Conservation (phyloP, 2,888 invertebrate species). For the Hesperia comma region DNA sequence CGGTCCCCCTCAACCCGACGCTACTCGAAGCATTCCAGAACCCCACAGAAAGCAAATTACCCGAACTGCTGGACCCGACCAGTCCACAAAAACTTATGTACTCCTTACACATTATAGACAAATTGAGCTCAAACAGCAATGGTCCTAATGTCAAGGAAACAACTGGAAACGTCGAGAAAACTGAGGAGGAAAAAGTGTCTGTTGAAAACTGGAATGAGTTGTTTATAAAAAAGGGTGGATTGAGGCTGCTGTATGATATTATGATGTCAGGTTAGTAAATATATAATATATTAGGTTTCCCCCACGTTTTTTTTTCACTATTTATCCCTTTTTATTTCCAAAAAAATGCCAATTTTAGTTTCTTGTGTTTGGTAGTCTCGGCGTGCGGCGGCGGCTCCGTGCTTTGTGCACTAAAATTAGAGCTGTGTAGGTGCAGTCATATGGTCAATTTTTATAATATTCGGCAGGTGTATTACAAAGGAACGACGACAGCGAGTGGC, state of each 20-base stretch:
- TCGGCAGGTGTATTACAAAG: slow-evolving; percentile 86
- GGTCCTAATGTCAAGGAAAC: slow-evolving; percentile 63
- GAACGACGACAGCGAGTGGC: slow-evolving; percentile 94
- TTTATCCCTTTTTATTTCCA: no score
- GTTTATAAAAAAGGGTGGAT: slow-evolving; percentile 94
- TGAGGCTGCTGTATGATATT: slow-evolving; percentile 94
- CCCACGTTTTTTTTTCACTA: no score
- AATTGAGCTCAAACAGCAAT: slow-evolving; percentile 68
- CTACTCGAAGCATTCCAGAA: slow-evolving; percentile 93
- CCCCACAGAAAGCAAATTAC: slow-evolving; percentile 86
- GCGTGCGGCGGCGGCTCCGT: no score
- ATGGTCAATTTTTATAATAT: background rate
- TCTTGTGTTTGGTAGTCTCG: no score
- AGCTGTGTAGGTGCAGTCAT: no score
- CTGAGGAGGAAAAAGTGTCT: slow-evolving; percentile 64
- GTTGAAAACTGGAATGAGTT: slow-evolving; percentile 87
- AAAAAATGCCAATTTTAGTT: no score
- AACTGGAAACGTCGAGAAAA: slow-evolving; percentile 58
- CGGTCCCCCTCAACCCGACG: slow-evolving; percentile 95
- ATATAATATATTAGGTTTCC: no score
- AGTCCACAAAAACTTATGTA: slow-evolving; percentile 98
- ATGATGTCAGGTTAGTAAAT: slow-evolving; percentile 91
- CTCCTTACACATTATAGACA: slow-evolving; percentile 93
- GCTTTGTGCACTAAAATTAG: no score
- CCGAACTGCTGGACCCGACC: slow-evolving; percentile 92